Percentiles rank a stretch among this genome's conserved stretches.
These are phyloP conservation scores for Romanomermis culicivorax DNA, from an alignment of 2,888 invertebrate species.

Conservation along the genomic window DNA sequence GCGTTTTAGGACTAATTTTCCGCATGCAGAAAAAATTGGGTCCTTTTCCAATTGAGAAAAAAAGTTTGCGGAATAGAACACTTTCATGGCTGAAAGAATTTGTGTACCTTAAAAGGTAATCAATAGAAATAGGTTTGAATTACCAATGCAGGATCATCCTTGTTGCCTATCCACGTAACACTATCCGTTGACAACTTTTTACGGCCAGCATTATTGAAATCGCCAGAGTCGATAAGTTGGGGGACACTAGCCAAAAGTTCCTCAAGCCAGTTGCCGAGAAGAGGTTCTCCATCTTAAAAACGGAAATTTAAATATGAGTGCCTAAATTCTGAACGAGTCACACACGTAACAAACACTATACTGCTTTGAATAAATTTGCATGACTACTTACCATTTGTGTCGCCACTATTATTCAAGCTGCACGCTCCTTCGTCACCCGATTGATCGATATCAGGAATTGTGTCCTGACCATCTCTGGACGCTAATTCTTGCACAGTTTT, in stretches of 20 bases:
- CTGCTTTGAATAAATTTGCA: too few relatives aligned
- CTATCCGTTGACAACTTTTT: neutral
- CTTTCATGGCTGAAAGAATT: too few relatives aligned
- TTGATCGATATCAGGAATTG: neutral
- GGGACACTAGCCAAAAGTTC: slow-evolving; percentile 7
- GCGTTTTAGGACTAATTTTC: too few relatives aligned
- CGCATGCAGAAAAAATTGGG: too few relatives aligned
- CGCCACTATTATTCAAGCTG: neutral
- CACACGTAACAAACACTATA: too few relatives aligned
- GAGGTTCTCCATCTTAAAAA: slow-evolving; percentile 1
- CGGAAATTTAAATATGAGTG: too few relatives aligned
- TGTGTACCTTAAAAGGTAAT: too few relatives aligned
- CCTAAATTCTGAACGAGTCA: too few relatives aligned
- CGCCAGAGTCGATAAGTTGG: slow-evolving; percentile 3
- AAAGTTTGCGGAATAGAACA: too few relatives aligned
- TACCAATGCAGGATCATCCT: neutral
- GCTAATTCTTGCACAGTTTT: neutral
- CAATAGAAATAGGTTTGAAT: too few relatives aligned
- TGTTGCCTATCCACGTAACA: neutral
- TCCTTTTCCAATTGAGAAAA: too few relatives aligned
- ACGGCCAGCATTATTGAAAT: neutral
- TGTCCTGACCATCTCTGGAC: neutral
- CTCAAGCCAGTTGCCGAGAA: slow-evolving; percentile 10
- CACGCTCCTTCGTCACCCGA: neutral
- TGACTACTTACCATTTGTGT: neutral